A percentile compares a stretch with the other conserved stretches of the same genome.
These are phyloP conservation scores for Sebastes trivittatus DNA, from an alignment of 2,797 vertebrate species.

Conservation along the genomic window DNA sequence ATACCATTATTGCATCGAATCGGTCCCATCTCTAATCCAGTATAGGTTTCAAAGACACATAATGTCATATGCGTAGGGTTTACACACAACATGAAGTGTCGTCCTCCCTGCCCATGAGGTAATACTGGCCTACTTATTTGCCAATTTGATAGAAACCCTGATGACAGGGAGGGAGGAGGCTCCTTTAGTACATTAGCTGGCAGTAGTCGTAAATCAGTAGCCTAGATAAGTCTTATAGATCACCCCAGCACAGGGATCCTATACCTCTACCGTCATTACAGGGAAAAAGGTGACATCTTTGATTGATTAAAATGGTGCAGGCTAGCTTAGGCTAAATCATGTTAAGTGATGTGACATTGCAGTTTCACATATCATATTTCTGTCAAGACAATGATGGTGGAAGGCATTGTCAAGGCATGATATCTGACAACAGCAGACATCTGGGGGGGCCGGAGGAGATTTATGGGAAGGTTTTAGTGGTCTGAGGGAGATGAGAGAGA, in stretches of 20 bases:
- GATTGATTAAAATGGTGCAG: conserved; percentile 97
- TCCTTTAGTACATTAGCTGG: conserved; percentile 76
- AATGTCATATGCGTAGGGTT: conserved; percentile 23
- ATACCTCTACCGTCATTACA: conserved; percentile 92
- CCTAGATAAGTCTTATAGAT: conserved; percentile 90
- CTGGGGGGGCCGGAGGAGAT: conserved; percentile 84
- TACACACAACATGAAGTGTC: conserved; percentile 34
- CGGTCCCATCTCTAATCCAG: neutral
- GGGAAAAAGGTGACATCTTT: conserved; percentile 90
- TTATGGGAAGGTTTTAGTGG: conserved; percentile 93
- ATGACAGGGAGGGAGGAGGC: conserved; percentile 62
- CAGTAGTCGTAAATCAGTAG: conserved; percentile 88
- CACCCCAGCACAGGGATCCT: conserved; percentile 88
- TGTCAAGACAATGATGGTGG: conserved; percentile 95
- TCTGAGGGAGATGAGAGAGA: conserved; percentile 79
- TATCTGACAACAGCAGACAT: conserved; percentile 94
- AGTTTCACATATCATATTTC: conserved; percentile 98
- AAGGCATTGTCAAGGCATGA: conserved; percentile 93
- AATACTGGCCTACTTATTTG: conserved; percentile 76
- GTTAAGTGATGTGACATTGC: conserved; percentile 96
- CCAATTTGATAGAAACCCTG: conserved; percentile 79
- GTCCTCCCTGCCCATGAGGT: conserved; percentile 49
- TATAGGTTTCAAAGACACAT: conserved; percentile 19
- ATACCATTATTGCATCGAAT: too few relatives aligned
- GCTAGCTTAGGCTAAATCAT: conserved; percentile 94